Evolutionary conservation across 2,797 vertebrate genomes (phyloP).

Genomic region (Heterohyrax brucei): DNA sequence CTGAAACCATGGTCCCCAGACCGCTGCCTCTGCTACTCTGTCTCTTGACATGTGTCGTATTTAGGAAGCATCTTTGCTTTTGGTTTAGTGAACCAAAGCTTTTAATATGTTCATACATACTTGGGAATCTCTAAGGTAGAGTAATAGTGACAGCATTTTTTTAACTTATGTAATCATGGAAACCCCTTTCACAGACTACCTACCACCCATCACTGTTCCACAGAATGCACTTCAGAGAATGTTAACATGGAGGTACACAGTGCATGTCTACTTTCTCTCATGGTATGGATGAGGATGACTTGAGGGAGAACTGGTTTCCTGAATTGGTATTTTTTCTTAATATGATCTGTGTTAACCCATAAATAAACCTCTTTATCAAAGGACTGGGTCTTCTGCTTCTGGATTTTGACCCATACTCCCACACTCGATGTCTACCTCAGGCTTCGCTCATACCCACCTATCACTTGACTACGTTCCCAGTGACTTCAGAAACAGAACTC

Average conservation of each 20-base stretch:
- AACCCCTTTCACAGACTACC: neutral
- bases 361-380: neutral
- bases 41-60: too few species aligned
- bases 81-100: neutral
- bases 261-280: neutral
- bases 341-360: neutral
- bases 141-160: neutral
- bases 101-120: neutral
- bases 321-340: neutral
- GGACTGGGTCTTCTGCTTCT: neutral
- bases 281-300: too few species aligned
- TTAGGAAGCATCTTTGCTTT: too few species aligned
- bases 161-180: neutral
- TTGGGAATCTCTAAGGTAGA: neutral
- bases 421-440: neutral
- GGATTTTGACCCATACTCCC: neutral
- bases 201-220: neutral
- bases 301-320: neutral
- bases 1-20: too few species aligned
- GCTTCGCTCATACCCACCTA: neutral
- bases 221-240: neutral
- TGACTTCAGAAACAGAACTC: neutral
- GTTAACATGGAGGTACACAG: accelerated
- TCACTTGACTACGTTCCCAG: neutral
- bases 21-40: too few species aligned